Evolutionary conservation across 2,797 vertebrate genomes (phyloP), one percentile per base, ranked within the genome.

Genomic region (Leucoraja ocellata): DNA sequence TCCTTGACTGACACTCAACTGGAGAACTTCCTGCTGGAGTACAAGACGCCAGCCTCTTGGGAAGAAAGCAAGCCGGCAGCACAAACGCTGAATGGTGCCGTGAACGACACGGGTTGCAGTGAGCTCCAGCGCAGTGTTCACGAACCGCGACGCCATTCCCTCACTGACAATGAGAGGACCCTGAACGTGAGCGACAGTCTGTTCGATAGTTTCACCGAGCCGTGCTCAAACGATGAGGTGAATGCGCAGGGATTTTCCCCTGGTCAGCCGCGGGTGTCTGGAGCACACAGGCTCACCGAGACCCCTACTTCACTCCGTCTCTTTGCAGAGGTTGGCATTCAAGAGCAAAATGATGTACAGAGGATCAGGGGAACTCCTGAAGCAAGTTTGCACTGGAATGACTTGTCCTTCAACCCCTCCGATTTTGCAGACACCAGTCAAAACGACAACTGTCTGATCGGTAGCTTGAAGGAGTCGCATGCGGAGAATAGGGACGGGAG

Each of bases 1-100:
- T 99, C 98, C 94, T 95, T 99, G 93, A 98, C 97, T 0, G 98
- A 99, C 93, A 98, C 98, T 91, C 98, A 99, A 93, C 96, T 99
- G 94, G 97, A 98, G 93, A 96, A 96, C 94, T 97, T 99, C 95
- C 96, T 99, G 71, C 95, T 96, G 93, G 96, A 96, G 95, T 98
- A 96, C 94, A 96, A 96, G 94, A 97, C 97, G 68, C 97, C 97
- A 95, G 96, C 97, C 94, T 95, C 94, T 93, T 90, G 94, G 91
- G 94, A 94, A 80, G 94, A 94, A n/a, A 71, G 25, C 28, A 36
- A 14, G 10, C 76, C 94, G 79, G 21, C 93, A 88, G 68, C 93
- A 54, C 78, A 78, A 36, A 93, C 77, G 81, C n/a, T 68, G 71
- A 94, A 94, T 90, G 13, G 93, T 83, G 54, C 93, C 46, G 93